Conservation (phyloP, 2,797 vertebrate species). For the Acanthiza pusilla region DNA sequence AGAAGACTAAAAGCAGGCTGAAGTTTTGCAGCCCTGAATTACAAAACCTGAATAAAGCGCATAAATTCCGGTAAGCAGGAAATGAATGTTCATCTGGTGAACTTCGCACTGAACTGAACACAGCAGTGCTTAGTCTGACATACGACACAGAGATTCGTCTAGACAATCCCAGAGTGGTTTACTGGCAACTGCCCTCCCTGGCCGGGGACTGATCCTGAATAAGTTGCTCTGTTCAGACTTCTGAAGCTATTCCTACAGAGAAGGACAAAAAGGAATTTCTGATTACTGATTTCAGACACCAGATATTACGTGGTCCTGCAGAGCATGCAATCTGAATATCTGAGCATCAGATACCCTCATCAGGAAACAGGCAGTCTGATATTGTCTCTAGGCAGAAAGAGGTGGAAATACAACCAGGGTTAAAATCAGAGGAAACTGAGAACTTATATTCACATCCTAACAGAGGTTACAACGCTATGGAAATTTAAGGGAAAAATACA, state of each 20-base stretch:
- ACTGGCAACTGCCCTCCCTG: not conserved
- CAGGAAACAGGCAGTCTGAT: not conserved
- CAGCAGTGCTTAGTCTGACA: not conserved
- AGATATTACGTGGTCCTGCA: not conserved
- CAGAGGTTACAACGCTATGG: not conserved
- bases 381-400: not conserved
- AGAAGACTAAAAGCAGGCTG: not conserved
- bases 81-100: not conserved
- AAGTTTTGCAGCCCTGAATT: not conserved
- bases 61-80: not conserved
- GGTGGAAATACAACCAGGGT: fast-evolving
- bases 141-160: not conserved
- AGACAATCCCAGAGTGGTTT: not conserved
- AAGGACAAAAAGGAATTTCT: not conserved
- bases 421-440: not conserved
- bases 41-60: not conserved
- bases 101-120: not conserved
- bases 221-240: not conserved
- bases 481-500: not conserved
- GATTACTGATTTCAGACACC: not conserved
- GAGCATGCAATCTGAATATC: not conserved
- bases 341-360: not conserved
- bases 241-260: not conserved
- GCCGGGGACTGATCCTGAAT: not conserved
- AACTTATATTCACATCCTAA: not conserved